Evolutionary conservation across 2,113 vertebrate species (phyloP).

Genomic region (Cichladusa arquata): DNA sequence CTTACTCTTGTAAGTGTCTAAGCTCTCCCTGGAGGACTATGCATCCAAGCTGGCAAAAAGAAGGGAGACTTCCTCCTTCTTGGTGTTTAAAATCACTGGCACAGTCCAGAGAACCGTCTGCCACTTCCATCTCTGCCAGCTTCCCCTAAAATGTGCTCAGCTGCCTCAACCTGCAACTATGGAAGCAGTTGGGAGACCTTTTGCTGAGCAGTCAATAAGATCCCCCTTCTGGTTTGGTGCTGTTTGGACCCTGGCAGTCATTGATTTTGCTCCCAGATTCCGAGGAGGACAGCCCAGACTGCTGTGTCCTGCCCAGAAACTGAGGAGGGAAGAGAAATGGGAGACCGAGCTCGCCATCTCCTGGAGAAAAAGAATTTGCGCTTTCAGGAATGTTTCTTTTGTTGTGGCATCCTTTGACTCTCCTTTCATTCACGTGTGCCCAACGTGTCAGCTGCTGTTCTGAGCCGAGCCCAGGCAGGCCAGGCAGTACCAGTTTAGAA

Average conservation of each 20-base stretch:
- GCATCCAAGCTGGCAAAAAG: not conserved
- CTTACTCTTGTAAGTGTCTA: not conserved
- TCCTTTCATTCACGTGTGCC: not conserved
- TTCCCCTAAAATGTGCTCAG: not conserved
- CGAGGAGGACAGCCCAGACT: not conserved
- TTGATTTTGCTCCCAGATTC: not conserved
- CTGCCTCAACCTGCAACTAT: not conserved
- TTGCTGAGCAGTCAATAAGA: not conserved
- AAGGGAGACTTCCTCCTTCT: not conserved
- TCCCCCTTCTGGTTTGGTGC: not conserved
- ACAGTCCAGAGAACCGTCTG: not conserved
- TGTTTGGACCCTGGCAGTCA: not conserved
- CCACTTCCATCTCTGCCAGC: not conserved
- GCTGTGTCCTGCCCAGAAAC: not conserved
- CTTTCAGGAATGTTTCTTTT: not conserved
- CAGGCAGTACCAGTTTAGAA: not conserved
- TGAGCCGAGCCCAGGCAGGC: not conserved
- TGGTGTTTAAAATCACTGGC: not conserved
- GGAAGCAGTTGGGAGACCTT: not conserved
- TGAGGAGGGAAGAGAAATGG: not conserved
- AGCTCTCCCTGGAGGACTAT: not conserved
- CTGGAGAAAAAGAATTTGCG: not conserved
- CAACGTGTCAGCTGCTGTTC: not conserved
- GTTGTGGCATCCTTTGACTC: not conserved
- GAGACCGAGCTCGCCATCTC: conserved; percentile 58